Evolutionary conservation across 1,140 invertebrate genomes (phyloP).

Genomic region (Agrilus planipennis): DNA sequence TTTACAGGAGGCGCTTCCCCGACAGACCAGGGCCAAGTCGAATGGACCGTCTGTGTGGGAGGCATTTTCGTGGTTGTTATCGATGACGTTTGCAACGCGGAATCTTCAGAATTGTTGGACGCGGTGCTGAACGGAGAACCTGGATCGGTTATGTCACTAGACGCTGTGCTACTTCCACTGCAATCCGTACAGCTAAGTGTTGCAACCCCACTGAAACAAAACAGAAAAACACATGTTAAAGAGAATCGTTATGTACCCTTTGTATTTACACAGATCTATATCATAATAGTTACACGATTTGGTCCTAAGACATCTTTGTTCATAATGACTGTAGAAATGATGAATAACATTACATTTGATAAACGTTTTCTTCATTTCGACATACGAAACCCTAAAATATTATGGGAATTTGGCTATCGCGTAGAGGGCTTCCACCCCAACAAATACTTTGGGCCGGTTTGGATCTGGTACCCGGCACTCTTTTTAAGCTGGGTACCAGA

Average conservation of each 20-base stretch:
- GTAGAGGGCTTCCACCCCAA: no score
- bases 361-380: no score
- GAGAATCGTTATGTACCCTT: conserved; percentile 6
- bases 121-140: conserved; percentile 64
- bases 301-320: conserved; percentile 11
- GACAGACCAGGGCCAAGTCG: conserved; percentile 28
- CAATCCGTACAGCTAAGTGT: conserved; percentile 53
- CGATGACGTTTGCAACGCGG: conserved; percentile 16
- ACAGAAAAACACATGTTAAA: conserved; percentile 13
- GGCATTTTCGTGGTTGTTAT: conserved; percentile 37
- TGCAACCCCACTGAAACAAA: conserved; percentile 54
- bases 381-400: no score
- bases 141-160: conserved; percentile 66
- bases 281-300: conserved; percentile 11
- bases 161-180: conserved; percentile 47
- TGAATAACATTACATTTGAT: neutral
- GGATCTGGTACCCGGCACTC: no score
- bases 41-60: conserved; percentile 37
- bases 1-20: conserved; percentile 24
- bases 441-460: no score
- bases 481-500: no score
- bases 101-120: conserved; percentile 35
- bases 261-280: conserved; percentile 3
- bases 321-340: conserved; percentile 6
- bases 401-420: no score